Base-by-base conservation (phyloP, 2,888 invertebrate genomes). In the Epicampocera succincta region DNA sequence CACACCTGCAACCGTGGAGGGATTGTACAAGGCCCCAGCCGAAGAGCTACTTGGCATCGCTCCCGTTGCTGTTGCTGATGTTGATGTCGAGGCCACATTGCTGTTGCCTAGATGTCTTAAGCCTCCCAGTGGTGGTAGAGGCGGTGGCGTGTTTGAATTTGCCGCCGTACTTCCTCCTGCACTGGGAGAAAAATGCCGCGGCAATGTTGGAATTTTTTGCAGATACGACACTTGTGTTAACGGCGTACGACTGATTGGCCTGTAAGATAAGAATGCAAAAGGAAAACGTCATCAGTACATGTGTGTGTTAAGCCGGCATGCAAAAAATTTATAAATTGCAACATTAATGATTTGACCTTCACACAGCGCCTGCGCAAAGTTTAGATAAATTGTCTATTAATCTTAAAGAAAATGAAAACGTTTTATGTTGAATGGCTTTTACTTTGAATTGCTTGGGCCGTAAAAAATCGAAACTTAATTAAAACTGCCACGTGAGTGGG, bases 231-330 rank as follows among this genome's bases (percentile, higher is more conserved):
- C 89, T 85, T 90, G 90, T 85, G 88, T 89, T 56, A 89, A 86
- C 71, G 90, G 90, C 68, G 90, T 90, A 66, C 90, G 89, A 84
- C 90, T 90, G 86, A 90, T 89, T 85, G 90, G 90, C 85, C 90
- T 90, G 86, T 29, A 87, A 87, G 61, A 52, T 6, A 65, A 68
- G 29, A 74, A 12, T 11, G 50, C 25, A 40, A 69, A 21, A 33
- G 40, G 60, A 73, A 17, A 54, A 0, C 15, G 4, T 46, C 48
- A 58, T 74, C 13, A 50, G 33, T 42, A 21, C 48, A 38, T 15
- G n/a, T 38, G 11, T 38, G 12, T 15, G 15, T 63, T 17, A 52
- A 2, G 29, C 56, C 17, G 54, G 29, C 52, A 48, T 17, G 52
- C n/a, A 19, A 42, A 66, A 72, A 63, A 72, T 33, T 8, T 15